Evolutionary conservation across 1,140 invertebrate genomes (phyloP), one percentile per base, ranked within the genome.

Genomic region (Frieseomelitta varia): DNA sequence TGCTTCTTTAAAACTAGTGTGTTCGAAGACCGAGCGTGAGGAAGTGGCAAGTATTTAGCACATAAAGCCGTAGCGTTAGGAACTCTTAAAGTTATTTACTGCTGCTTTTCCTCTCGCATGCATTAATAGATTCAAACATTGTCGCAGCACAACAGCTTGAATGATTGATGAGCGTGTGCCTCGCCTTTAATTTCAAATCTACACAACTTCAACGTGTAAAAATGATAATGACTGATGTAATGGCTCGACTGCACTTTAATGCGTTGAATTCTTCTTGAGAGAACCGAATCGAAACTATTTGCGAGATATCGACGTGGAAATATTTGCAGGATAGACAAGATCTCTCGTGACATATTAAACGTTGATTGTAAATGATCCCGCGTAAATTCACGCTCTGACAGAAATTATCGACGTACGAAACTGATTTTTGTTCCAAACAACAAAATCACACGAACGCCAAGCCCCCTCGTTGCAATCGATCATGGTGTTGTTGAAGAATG

Each of bases 1-100:
- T 19, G n/a, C 4, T 83, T 78, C 55, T 71, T 83, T 77, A 68
- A n/a, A 67, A 79, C 30, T 27, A 11, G 24, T 27, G 11, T 14
- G 21, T 14, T 4, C 30, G 15, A 67, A 27, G 39, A 24, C 10
- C 17, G 0, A 11, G 58, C 47, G 17, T 79, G 39, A 39, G n/a
- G 21, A 24, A 69, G 21, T 67, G 34, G 15, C 6, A 47, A 71
- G 24, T 47, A 8, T 8, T 47, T 47, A 47, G 39, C 39, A 47
- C 39, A 8, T 10, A 47, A 47, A 39, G 68, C 47, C 24, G 24
- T 17, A 65, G n/a, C 17, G 15, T 65, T 30, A 17, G 6, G 17
- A 65, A 65, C 27, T 65, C 58, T 61, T n/a, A 3, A n/a, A 61
- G 24, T 14, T 12, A 61, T n/a, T 61, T 61, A n/a, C 1, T n/a